phyloP scores from a whole-genome alignment of 2,888 invertebrate genomes.

The Agonopterix subpropinquella region DNA sequence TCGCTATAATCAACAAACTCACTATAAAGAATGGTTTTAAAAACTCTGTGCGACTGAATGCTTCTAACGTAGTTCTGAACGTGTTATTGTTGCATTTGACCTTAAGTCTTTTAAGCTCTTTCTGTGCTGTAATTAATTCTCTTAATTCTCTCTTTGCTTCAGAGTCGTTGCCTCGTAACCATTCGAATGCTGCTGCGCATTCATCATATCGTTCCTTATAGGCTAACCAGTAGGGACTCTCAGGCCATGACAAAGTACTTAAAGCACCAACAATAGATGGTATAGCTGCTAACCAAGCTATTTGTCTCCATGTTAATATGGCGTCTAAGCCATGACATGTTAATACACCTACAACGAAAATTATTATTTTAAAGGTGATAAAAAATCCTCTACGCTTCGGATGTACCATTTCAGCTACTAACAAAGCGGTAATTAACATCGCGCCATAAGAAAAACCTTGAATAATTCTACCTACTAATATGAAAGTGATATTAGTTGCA shows the following conservation, averaged over 20 bases:
- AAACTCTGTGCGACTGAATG: background rate
- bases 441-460: slow-evolving; percentile 17
- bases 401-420: slow-evolving; percentile 17
- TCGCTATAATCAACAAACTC: background rate
- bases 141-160: slow-evolving; percentile 13
- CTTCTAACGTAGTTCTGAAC: background rate
- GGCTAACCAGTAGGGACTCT: slow-evolving; percentile 18
- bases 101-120: slow-evolving; percentile 4
- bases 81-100: background rate
- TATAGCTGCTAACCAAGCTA: slow-evolving; percentile 12
- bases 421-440: slow-evolving; percentile 10
- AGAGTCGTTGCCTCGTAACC: slow-evolving; percentile 14
- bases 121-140: slow-evolving; percentile 13
- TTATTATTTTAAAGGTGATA: slow-evolving; percentile 1
- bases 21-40: background rate
- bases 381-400: slow-evolving; percentile 17
- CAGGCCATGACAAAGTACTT: slow-evolving; percentile 15
- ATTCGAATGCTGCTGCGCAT: slow-evolving; percentile 11
- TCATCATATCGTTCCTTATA: slow-evolving; percentile 18
- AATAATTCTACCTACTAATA: slow-evolving; percentile 14
- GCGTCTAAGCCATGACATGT: slow-evolving; percentile 15
- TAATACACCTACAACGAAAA: background rate
- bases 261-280: slow-evolving; percentile 12
- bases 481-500: slow-evolving; percentile 10
- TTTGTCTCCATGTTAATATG: slow-evolving; percentile 14